These are phyloP conservation scores for Chloroceryle aenea DNA, from an alignment of 2,113 vertebrate species.

Conservation along the genomic window DNA sequence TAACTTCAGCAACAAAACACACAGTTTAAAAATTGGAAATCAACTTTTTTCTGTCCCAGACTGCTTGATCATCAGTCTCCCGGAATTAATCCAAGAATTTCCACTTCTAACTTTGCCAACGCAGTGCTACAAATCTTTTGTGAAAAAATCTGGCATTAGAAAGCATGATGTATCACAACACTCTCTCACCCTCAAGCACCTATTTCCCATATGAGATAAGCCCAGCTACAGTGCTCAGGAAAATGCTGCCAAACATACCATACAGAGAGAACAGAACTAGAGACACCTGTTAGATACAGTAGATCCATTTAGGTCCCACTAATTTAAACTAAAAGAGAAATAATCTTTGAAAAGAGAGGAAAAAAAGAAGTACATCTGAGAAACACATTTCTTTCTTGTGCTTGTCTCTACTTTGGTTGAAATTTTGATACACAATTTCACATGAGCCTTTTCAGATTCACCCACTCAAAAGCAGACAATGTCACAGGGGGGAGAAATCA, in stretches of 20 bases:
- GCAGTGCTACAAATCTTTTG: constrained; percentile 43
- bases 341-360: not conserved
- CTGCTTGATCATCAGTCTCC: constrained; percentile 60
- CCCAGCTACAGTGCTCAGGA: not conserved
- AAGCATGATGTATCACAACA: constrained; percentile 13
- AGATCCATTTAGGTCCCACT: not conserved
- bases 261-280: not conserved
- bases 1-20: constrained; percentile 47
- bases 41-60: constrained; percentile 42
- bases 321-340: not conserved
- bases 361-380: not conserved
- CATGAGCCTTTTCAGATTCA: not conserved
- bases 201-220: constrained; percentile 7
- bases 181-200: not conserved
- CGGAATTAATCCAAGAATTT: constrained; percentile 57
- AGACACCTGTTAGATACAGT: not conserved
- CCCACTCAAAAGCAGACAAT: not conserved
- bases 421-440: not conserved
- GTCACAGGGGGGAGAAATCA: not conserved
- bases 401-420: not conserved
- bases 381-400: not conserved
- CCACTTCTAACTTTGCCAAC: constrained; percentile 42
- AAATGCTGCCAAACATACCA: not conserved
- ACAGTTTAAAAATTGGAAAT: constrained; percentile 56
- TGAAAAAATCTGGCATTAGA: constrained; percentile 34